Percentiles rank a stretch among this genome's conserved stretches.
Evolutionary conservation across 2,888 invertebrate species (phyloP).

Genomic region (Ditula angustiorana): DNA sequence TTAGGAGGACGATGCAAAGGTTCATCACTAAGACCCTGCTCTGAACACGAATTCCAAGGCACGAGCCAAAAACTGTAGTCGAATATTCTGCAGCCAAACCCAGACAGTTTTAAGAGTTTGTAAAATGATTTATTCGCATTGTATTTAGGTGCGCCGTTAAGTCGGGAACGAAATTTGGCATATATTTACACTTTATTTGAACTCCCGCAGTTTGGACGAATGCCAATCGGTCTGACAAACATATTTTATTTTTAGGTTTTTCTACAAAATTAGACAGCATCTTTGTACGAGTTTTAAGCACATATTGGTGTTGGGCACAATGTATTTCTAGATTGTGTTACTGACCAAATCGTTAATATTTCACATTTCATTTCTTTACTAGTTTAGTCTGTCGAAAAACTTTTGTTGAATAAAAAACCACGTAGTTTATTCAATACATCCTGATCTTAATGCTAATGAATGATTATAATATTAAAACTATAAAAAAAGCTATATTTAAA

Average conservation of each 20-base stretch:
- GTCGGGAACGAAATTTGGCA: slow-evolving; percentile 6
- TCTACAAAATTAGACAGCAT: not conserved
- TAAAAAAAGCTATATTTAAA: no score
- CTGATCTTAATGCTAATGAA: no score
- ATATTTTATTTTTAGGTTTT: slow-evolving; percentile 19
- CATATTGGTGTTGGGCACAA: not conserved
- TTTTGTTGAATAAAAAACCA: no score
- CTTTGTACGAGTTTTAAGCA: not conserved
- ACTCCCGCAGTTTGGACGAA: slow-evolving; percentile 14
- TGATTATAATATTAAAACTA: no score
- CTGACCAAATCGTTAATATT: no score
- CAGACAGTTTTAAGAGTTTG: slow-evolving; percentile 2
- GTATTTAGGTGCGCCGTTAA: not conserved
- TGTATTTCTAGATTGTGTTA: no score
- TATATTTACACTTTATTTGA: slow-evolving; percentile 21
- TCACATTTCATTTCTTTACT: no score
- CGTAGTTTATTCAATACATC: no score
- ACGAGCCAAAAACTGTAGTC: not conserved
- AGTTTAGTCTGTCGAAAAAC: no score
- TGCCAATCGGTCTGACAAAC: slow-evolving; percentile 26
- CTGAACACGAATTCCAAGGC: no score
- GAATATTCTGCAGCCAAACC: not conserved
- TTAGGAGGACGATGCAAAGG: no score
- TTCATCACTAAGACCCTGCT: no score
- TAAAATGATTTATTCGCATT: slow-evolving; percentile 14